Base-by-base conservation (phyloP, 2,113 vertebrate species). In the Gymnocephalus cernua region DNA sequence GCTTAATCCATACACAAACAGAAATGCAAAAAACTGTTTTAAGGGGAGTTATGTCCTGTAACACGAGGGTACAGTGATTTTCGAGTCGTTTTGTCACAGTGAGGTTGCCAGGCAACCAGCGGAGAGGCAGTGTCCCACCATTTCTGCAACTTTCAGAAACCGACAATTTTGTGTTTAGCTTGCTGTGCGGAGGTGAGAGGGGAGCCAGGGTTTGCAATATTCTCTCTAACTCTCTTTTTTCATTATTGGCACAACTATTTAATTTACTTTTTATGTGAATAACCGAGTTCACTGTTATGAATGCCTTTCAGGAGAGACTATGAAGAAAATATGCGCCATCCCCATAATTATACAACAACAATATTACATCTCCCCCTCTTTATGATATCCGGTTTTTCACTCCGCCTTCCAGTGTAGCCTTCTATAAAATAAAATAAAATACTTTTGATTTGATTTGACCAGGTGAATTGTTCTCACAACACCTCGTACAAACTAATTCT, bases 101-200 rank as follows among this genome's bases (percentile, higher is more conserved):
- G 25, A 57, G 25, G 61, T 76, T 65, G 7, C 58, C 47, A 63
- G 47, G 48, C 58, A 63, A 51, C 41, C 62, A 67, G 25, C 35
- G 23, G 62, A 44, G n/a, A 62, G 13, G 11, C 7, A 23, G 29
- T 15, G 18, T 13, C 19, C 65, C 47, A 32, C 25, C 11, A 51
- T n/a, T 35, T 67, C 27, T 67, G 27, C 12, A 67, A 48, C 64
- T 67, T 50, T 32, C 18, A 50, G 45, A 51, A 67, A 51, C 18
- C 6, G 18, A 51, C 27, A 50, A 51, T 51, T 67, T 65, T 67
- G 18, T 51, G 59, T 64, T 32, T 45, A 23, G 27, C 47, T n/a
- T 32, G 44, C 57, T 74, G 47, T 63, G 14, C 13, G 11, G 47
- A 74, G 9, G 45, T 63, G 32, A 74, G 23, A 27, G 13, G 38